Base-by-base conservation (phyloP, 2,888 invertebrate species). In the Phortica okadai region DNA sequence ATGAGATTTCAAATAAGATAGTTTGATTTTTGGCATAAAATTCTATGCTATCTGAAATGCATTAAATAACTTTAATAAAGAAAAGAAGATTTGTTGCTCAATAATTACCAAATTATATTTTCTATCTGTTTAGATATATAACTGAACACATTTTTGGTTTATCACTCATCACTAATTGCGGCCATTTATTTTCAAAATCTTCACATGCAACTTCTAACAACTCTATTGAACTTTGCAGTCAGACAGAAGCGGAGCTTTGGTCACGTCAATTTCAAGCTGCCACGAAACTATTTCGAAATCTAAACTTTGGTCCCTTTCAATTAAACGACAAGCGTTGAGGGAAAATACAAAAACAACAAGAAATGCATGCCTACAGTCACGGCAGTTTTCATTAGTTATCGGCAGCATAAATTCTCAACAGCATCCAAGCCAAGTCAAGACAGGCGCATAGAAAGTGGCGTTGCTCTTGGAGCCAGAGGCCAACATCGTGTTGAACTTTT, bases 301-400 rank as follows among this genome's bases (percentile, higher is more conserved):
- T 82, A 79, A 80, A 74, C 54, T 79, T 75, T 78, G 77, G 74
- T 82, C 75, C 84, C 80, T 83, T 78, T 78, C 85, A 87, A 85
- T 85, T 85, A 84, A 44, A 72, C 33, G 6, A 72, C 54, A 54
- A 67, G n/a, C 58, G 58, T 33, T 14, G 6, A 73, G 58, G 33
- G 33, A 42, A 59, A 59, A 3, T 8, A 45, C 56, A 45, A 72
- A 7, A 50, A 70, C 25, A 21, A 50, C n/a, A 10, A 33, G 11
- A 42, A 66, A 42, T 11, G 14, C 77, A 82, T 76, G 82, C 80
- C 14, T 78, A 25, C 59, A 62, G 74, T 82, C 82, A 78, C 16
- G 78, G 77, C 77, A 79, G 82, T 85, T 87, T 87, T 86, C 86
- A 87, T 86, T 86, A 86, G 83, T 86, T 86, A 86, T 86, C 87